These are phyloP conservation scores for Zeus faber DNA, from an alignment of 2,113 vertebrate genomes.

Conservation along the genomic window DNA sequence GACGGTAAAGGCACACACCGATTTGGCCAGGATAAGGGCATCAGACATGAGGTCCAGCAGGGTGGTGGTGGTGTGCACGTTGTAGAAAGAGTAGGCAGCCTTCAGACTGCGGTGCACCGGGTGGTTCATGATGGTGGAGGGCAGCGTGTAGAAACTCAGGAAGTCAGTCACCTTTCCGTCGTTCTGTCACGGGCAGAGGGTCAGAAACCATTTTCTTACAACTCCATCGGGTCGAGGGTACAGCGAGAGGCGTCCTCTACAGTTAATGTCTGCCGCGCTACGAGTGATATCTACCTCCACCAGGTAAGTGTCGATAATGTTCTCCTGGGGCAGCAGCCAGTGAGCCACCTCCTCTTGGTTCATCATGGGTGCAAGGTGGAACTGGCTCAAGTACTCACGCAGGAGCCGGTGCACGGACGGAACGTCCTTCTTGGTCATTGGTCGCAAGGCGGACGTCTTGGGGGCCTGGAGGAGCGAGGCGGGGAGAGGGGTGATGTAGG, in stretches of 20 bases:
- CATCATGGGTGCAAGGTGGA: conserved; percentile 89
- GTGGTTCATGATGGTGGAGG: conserved; percentile 99
- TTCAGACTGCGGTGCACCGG: conserved; percentile 95
- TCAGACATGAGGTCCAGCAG: conserved; percentile 97
- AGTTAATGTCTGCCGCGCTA: not conserved
- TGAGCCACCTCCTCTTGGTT: conserved; percentile 90
- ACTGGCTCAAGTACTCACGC: conserved; percentile 86
- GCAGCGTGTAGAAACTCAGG: conserved; percentile 96
- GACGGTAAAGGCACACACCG: conserved; percentile 72
- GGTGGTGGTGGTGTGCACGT: conserved; percentile 91
- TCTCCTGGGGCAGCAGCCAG: conserved; percentile 95
- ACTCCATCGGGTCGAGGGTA: not conserved
- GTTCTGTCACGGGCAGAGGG: conserved; percentile 67
- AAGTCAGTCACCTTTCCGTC: conserved; percentile 90
- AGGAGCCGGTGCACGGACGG: conserved; percentile 86
- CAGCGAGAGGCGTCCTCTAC: too few species aligned
- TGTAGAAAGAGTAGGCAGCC: conserved; percentile 98
- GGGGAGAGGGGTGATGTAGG: not conserved
- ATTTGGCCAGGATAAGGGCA: conserved; percentile 94
- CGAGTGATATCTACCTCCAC: conserved; percentile 80
- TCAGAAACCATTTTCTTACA: not conserved
- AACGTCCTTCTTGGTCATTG: conserved; percentile 90
- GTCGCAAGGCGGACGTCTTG: conserved; percentile 84
- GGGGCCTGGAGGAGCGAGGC: conserved; percentile 72
- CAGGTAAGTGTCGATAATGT: conserved; percentile 95